A percentile compares a stretch with the other conserved stretches of the same genome.
These are phyloP conservation scores for Pelmatolapia mariae DNA, from an alignment of 2,113 vertebrate species.

Conservation along the genomic window DNA sequence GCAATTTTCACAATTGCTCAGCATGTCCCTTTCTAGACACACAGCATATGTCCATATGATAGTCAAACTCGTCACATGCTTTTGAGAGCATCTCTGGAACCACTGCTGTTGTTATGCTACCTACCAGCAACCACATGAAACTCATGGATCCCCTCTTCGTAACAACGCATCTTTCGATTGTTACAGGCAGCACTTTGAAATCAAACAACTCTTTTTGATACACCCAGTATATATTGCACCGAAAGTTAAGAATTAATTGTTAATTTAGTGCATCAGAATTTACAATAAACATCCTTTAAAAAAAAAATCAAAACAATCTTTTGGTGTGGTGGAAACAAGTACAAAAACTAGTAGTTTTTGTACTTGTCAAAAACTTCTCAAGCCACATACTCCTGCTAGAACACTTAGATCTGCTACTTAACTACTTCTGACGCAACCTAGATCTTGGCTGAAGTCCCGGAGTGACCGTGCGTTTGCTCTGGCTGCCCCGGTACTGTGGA, in stretches of 20 bases:
- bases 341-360: neutral
- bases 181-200: neutral
- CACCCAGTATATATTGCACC: neutral
- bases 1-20: neutral
- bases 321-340: neutral
- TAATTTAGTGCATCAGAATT: neutral
- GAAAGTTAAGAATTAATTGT: neutral
- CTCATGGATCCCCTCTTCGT: neutral
- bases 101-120: neutral
- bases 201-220: neutral
- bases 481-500: no score
- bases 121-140: neutral
- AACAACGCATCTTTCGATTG: neutral
- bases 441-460: no score
- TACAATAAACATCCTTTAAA: neutral
- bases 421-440: no score
- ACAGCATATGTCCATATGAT: neutral
- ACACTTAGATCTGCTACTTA: no score
- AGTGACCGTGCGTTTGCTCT: no score
- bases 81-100: neutral
- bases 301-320: neutral
- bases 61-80: neutral
- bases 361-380: no score
- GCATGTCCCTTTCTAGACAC: neutral
- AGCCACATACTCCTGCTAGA: no score